These are phyloP conservation scores for Ooceraea biroi DNA, from an alignment of 1,140 invertebrate species.

Conservation along the genomic window DNA sequence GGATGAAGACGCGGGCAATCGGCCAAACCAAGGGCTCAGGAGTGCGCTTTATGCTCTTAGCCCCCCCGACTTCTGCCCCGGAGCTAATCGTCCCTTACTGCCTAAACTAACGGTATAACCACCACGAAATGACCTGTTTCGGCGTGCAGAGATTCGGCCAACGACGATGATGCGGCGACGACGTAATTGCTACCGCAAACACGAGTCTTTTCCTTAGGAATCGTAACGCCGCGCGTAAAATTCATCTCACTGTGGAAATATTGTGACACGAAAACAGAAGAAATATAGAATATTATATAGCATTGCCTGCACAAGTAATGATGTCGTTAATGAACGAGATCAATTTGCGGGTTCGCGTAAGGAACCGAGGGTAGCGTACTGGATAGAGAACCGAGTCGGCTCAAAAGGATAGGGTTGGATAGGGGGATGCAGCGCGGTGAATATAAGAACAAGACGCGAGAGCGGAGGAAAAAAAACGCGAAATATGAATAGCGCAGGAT, in stretches of 20 bases:
- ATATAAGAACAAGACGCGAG: slow-evolving; percentile 35
- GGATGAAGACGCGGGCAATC: slow-evolving; percentile 73
- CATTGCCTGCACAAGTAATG: too few species aligned
- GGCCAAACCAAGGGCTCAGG: slow-evolving; percentile 66
- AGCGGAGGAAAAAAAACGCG: not conserved
- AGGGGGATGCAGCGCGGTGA: too few species aligned
- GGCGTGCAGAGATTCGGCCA: not conserved
- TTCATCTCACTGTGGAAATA: too few species aligned
- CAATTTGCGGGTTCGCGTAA: too few species aligned
- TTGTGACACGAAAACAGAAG: not conserved
- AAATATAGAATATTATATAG: not conserved
- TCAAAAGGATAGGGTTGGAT: too few species aligned
- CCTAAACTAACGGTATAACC: slow-evolving; percentile 72
- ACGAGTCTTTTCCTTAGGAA: too few species aligned
- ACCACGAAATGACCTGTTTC: slow-evolving; percentile 43
- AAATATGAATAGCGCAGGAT: slow-evolving; percentile 30
- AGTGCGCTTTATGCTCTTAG: slow-evolving; percentile 63
- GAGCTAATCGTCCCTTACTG: slow-evolving; percentile 55
- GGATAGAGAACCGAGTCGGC: too few species aligned
- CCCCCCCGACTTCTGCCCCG: slow-evolving; percentile 62
- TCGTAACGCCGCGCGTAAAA: too few species aligned
- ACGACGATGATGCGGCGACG: too few species aligned
- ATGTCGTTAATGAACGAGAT: too few species aligned
- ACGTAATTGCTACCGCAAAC: too few species aligned
- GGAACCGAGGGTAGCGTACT: too few species aligned